phyloP scores from a whole-genome alignment of 2,888 invertebrate genomes.

The Hoplodrina ambigua region DNA sequence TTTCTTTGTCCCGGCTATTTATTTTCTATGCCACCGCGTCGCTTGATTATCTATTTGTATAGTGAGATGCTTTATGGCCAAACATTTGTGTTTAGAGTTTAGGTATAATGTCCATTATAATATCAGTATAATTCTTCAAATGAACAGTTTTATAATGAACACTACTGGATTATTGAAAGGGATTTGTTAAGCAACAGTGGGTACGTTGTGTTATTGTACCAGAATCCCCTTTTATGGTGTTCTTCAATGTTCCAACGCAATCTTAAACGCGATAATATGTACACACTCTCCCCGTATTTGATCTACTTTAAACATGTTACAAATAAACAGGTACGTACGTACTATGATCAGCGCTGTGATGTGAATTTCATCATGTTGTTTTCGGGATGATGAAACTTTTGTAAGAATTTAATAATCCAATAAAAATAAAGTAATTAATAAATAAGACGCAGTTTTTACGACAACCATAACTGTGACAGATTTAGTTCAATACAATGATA shows the following conservation, averaged over 20 bases:
- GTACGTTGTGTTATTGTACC: not conserved
- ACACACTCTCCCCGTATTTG: slow-evolving; percentile 14
- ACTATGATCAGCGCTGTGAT: not conserved
- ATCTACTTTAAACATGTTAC: slow-evolving; percentile 40
- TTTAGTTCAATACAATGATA: not conserved
- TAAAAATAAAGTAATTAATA: not conserved
- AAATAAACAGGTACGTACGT: not conserved
- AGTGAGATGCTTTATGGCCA: slow-evolving; percentile 8
- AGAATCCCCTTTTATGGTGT: not conserved
- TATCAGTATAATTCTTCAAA: no score
- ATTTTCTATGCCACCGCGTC: slow-evolving; percentile 15
- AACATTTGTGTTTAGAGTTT: not conserved
- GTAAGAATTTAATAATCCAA: slow-evolving; percentile 27
- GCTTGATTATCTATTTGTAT: slow-evolving; percentile 10
- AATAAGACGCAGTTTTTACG: not conserved
- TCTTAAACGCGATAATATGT: not conserved
- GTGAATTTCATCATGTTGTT: slow-evolving; percentile 47
- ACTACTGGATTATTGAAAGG: not conserved
- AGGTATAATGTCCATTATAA: no score
- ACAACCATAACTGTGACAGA: no score
- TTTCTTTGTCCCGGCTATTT: slow-evolving; percentile 28
- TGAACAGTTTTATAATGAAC: not conserved
- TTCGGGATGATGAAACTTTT: slow-evolving; percentile 43
- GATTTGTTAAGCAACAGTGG: not conserved
- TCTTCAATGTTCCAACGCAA: slow-evolving; percentile 10